Percentiles rank a stretch among this genome's conserved stretches.
These are phyloP conservation scores for Hypomesus transpacificus DNA, from an alignment of 2,113 vertebrate genomes.

Conservation along the genomic window DNA sequence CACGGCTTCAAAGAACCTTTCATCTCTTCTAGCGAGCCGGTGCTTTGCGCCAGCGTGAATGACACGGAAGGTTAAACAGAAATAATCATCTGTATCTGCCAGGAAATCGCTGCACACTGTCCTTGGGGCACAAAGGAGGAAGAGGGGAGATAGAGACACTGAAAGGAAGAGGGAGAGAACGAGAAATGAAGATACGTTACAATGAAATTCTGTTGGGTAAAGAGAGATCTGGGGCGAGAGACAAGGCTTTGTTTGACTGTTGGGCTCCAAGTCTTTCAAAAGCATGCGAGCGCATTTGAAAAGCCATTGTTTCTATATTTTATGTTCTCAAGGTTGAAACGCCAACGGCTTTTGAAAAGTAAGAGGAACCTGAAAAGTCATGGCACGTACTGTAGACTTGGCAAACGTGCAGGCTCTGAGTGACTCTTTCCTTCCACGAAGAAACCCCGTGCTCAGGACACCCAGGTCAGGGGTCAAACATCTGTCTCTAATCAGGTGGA, in stretches of 20 bases:
- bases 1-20: constrained; percentile 3
- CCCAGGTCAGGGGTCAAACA: not conserved
- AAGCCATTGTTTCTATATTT: no score
- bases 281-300: no score
- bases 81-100: constrained; percentile 3
- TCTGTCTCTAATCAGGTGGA: not conserved
- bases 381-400: not conserved
- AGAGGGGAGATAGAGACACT: not conserved
- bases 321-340: no score
- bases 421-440: not conserved
- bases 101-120: not conserved
- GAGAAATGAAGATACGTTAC: not conserved
- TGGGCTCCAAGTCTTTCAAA: no score
- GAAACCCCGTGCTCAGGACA: not conserved
- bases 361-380: not conserved
- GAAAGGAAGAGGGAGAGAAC: not conserved
- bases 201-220: no score
- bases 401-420: not conserved
- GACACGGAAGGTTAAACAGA: constrained; percentile 8
- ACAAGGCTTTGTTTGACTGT: no score
- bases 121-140: not conserved
- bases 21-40: constrained; percentile 6
- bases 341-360: not conserved
- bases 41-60: not conserved
- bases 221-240: no score